Conservation (phyloP, 2,113 vertebrate genomes). For the Coptodon rendalli region DNA sequence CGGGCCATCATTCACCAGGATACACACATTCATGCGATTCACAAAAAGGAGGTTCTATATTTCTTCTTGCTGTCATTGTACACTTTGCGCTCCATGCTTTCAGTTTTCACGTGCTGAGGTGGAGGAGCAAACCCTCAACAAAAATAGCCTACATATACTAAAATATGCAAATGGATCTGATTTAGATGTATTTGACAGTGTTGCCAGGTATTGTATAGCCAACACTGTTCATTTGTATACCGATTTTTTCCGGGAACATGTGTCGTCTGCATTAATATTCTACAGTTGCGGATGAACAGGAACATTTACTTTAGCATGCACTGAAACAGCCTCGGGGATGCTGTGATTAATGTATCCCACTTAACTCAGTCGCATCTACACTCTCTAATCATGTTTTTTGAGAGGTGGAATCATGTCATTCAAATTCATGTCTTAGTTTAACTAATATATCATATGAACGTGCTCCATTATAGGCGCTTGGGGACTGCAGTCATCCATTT, state of each 20-base stretch:
- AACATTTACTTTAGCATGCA: conserved; percentile 49
- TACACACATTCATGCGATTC: not conserved
- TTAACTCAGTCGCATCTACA: conserved; percentile 32
- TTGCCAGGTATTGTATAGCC: not conserved
- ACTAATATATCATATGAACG: conserved; percentile 36
- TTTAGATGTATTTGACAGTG: not conserved
- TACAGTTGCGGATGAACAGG: conserved; percentile 41
- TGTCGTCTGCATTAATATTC: conserved; percentile 37
- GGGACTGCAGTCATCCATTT: conserved; percentile 12
- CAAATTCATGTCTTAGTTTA: conserved; percentile 45
- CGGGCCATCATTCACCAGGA: not conserved
- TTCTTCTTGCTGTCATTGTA: not conserved
- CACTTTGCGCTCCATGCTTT: not conserved
- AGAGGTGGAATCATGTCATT: conserved; percentile 35
- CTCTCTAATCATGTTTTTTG: conserved; percentile 28
- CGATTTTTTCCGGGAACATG: conserved; percentile 29
- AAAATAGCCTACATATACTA: not conserved
- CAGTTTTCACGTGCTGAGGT: not conserved
- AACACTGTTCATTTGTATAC: conserved; percentile 3
- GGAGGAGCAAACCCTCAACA: not conserved
- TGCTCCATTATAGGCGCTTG: conserved; percentile 19
- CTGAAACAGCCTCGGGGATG: conserved; percentile 20
- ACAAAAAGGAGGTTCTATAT: not conserved
- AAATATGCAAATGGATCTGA: not conserved
- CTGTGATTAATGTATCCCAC: conserved; percentile 54